A percentile compares a stretch with the other conserved stretches of the same genome.
Evolutionary conservation across 1,140 invertebrate species (phyloP).

Genomic region (Leguminivora glycinivorella): DNA sequence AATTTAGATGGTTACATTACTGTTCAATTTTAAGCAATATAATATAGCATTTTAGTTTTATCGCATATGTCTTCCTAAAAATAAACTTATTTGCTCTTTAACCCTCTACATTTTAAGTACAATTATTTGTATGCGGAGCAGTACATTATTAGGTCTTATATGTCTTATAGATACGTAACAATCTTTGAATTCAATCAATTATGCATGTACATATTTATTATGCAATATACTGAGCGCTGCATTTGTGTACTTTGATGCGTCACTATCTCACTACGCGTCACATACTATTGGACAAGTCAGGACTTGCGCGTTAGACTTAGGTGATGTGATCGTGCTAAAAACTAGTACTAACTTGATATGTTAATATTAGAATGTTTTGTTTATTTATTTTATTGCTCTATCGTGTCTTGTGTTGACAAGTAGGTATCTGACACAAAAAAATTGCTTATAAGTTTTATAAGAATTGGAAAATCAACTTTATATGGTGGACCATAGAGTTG

Average conservation of each 20-base stretch:
- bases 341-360: constrained; percentile 1
- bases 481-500: not conserved
- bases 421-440: not conserved
- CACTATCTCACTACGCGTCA: constrained; percentile 2
- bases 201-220: not conserved
- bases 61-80: not conserved
- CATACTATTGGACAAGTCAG: not conserved
- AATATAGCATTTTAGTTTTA: not conserved
- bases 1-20: not conserved
- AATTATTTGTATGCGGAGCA: not conserved
- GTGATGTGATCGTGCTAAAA: constrained; percentile 15
- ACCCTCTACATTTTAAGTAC: not conserved
- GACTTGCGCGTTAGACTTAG: constrained; percentile 11
- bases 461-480: not conserved
- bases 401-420: not conserved
- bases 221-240: not conserved
- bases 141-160: not conserved
- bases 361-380: not conserved
- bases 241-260: not conserved
- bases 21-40: not conserved
- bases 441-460: no score
- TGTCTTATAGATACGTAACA: not conserved
- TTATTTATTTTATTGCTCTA: not conserved
- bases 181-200: no score
- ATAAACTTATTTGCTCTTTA: not conserved